Base-by-base conservation (phyloP, 2,113 vertebrate species). In the Globicephala melas region DNA sequence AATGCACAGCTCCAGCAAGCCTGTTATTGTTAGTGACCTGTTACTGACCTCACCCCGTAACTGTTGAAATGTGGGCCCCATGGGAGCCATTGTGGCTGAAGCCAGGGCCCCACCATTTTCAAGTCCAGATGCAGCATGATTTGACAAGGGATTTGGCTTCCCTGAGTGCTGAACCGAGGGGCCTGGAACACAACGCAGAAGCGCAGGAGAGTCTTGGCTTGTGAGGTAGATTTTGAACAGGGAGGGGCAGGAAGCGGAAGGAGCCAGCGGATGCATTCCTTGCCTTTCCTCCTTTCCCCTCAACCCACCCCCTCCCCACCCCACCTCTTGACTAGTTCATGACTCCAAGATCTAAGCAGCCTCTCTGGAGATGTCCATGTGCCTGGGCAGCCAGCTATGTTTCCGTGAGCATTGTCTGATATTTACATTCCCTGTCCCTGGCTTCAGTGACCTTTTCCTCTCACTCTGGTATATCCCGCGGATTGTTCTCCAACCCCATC, bases 241-340 rank as follows among this genome's bases (percentile, higher is more conserved):
- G 23, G 41, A 93, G 31, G 65, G 60, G 44, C 18, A 55, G 60
- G 77, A 70, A 71, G 17, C 18, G 41, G 53, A 71, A 77, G n/a
- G 44, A 73, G 76, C 33, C 53, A 50, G 21, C 9, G 17, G 41
- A 25, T 20, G 50, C 26, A 73, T n/a, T 73, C 85, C 41, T 41
- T 26, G 11, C 25, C 18, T 55, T 80, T 58, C 50, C 38, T 31
- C 50, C 38, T 25, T 44, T 81, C 58, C 33, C 13, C 25, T 20
- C 8, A 0, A 1, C 28, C 47, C 50, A 4, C 38, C 68, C 20
- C 13, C 7, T 28, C 50, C 53, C 36, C 0, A 2, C n/a, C 50
- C 18, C 50, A 20, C 31, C 50, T 26, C 8, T 82, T 3, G 26
- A 13, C 62, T 38, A 4, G 47, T 70, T 67, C n/a, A 8, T 12